Conservation (phyloP, 1,140 invertebrate genomes). For the Globodera rostochiensis region DNA sequence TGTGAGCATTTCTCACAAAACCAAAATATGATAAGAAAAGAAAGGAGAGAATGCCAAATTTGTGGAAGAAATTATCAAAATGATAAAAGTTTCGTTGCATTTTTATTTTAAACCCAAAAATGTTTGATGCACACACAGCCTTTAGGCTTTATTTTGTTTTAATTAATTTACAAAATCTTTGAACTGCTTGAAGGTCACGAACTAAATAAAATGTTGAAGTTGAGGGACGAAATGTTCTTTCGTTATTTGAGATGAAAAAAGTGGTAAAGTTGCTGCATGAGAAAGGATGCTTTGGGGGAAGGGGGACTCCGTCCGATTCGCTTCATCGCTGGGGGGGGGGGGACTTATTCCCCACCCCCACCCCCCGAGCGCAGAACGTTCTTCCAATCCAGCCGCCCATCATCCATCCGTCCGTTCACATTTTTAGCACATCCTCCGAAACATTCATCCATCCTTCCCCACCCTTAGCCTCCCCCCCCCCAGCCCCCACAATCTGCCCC, state of each 20-base stretch:
- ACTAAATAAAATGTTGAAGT: neutral
- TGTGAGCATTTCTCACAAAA: too few relatives aligned
- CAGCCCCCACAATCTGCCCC: too few relatives aligned
- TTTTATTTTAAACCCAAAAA: too few relatives aligned
- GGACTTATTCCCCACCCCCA: neutral
- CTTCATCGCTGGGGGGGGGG: neutral
- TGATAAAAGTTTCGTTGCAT: too few relatives aligned
- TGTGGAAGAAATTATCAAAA: too few relatives aligned
- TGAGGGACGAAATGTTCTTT: neutral
- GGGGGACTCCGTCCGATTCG: neutral
- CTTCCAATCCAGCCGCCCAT: neutral
- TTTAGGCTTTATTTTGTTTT: neutral
- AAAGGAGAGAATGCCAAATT: too few relatives aligned
- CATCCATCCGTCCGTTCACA: neutral
- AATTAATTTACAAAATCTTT: neutral
- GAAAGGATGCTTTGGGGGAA: neutral
- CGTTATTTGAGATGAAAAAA: neutral
- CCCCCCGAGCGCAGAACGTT: neutral
- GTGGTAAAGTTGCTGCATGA: neutral
- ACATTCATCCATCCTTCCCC: neutral
- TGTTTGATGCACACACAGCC: too few relatives aligned
- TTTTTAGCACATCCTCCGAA: neutral
- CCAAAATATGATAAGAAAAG: too few relatives aligned
- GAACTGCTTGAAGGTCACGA: neutral
- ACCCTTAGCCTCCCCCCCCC: too few relatives aligned